phyloP scores from a whole-genome alignment of 2,888 invertebrate genomes.

The Atrina japonica region DNA sequence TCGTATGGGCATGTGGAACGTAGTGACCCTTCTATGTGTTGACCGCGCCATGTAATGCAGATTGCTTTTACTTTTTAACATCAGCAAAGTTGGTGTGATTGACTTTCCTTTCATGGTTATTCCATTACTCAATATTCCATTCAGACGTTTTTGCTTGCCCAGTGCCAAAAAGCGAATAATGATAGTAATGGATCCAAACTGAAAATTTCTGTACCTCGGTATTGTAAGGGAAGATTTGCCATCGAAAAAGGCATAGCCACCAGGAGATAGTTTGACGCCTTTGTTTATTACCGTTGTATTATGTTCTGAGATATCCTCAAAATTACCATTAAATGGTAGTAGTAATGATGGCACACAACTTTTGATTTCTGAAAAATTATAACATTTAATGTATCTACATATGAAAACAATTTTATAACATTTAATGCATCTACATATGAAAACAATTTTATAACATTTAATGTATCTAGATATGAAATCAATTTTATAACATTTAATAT shows the following conservation, averaged over 20 bases:
- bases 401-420: too few relatives aligned
- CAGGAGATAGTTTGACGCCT: conserved; percentile 46
- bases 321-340: conserved; percentile 48
- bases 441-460: too few relatives aligned
- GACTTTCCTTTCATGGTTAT: not conserved
- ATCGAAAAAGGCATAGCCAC: conserved; percentile 57
- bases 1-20: not conserved
- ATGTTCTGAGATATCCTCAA: conserved; percentile 46
- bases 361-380: not conserved
- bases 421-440: too few relatives aligned
- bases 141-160: not conserved
- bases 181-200: not conserved
- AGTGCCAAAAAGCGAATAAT: conserved; percentile 1
- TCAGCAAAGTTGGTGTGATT: not conserved
- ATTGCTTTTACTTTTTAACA: conserved; percentile 1
- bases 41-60: not conserved
- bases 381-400: too few relatives aligned
- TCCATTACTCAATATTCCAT: conserved; percentile 10
- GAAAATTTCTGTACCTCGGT: not conserved
- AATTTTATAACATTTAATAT: too few relatives aligned
- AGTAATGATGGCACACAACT: conserved; percentile 52
- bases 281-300: conserved; percentile 45
- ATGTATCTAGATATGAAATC: too few relatives aligned
- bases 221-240: conserved; percentile 35
- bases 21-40: not conserved